Evolutionary conservation across 1,140 invertebrate species (phyloP).

Genomic region (Hestina assimilis): DNA sequence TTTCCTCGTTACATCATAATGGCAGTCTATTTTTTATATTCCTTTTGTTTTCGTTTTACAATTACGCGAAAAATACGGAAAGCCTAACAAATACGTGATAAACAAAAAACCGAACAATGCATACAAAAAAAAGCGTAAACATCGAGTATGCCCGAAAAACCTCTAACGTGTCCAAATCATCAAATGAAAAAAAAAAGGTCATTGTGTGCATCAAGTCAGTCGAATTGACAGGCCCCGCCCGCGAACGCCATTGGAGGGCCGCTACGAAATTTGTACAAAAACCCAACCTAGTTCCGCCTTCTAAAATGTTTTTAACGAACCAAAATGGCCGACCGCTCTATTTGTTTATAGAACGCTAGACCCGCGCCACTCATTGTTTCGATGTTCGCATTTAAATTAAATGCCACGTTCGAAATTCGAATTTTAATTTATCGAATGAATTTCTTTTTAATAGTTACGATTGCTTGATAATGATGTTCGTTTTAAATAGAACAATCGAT

Average conservation of each 20-base stretch:
- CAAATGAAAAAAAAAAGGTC: slow-evolving; percentile 62
- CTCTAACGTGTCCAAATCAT: slow-evolving; percentile 45
- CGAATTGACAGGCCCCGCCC: slow-evolving; percentile 71
- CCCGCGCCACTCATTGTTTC: slow-evolving; percentile 20
- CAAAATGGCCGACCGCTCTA: slow-evolving; percentile 69
- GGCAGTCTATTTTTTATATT: slow-evolving; percentile 12
- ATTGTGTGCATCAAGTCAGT: slow-evolving; percentile 72
- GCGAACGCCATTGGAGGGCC: slow-evolving; percentile 70
- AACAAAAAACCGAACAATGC: slow-evolving; percentile 13
- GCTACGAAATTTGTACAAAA: slow-evolving; percentile 74
- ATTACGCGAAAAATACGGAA: slow-evolving; percentile 1
- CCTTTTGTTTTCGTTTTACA: slow-evolving; percentile 12
- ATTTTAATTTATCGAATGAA: slow-evolving; percentile 6
- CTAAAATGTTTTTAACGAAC: slow-evolving; percentile 76
- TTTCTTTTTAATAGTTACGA: slow-evolving; percentile 37
- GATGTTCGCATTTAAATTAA: slow-evolving; percentile 17
- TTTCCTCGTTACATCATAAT: slow-evolving; percentile 20
- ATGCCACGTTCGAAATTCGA: slow-evolving; percentile 10
- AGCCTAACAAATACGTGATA: slow-evolving; percentile 2
- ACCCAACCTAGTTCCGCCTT: slow-evolving; percentile 75
- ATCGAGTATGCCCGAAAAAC: slow-evolving; percentile 33
- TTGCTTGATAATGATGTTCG: slow-evolving; percentile 34
- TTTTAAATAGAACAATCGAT: slow-evolving; percentile 31
- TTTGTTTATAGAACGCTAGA: slow-evolving; percentile 29
- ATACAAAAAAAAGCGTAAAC: slow-evolving; percentile 1